Conservation (phyloP, 2,888 invertebrate species). For the Hoplodrina ambigua region DNA sequence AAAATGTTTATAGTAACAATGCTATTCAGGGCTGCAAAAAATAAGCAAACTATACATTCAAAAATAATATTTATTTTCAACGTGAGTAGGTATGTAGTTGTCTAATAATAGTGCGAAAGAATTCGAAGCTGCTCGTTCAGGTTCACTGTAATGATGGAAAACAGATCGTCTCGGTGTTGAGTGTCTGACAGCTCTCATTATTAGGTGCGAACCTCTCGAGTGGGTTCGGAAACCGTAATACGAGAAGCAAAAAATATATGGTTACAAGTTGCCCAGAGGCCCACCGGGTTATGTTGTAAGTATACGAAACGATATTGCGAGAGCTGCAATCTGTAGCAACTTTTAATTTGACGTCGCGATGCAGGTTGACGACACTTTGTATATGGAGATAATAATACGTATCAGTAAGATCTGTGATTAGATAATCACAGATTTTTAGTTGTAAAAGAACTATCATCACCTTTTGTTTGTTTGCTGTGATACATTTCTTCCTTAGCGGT, state of each 20-base stretch:
- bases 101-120: constrained; percentile 74
- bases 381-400: constrained; percentile 6
- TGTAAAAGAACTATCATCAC: no score
- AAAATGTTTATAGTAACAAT: constrained; percentile 19
- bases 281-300: constrained; percentile 51
- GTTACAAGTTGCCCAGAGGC: constrained; percentile 54
- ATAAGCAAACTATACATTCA: constrained; percentile 14
- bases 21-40: constrained; percentile 31
- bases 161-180: constrained; percentile 77
- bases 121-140: constrained; percentile 66
- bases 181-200: constrained; percentile 74
- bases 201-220: constrained; percentile 73
- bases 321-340: constrained; percentile 36
- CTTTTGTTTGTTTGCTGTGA: neutral
- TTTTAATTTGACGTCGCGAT: constrained; percentile 32
- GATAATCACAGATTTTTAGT: no score
- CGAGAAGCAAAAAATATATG: constrained; percentile 60
- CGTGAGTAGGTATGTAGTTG: constrained; percentile 25
- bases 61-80: constrained; percentile 60
- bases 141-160: constrained; percentile 73
- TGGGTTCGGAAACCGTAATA: constrained; percentile 59
- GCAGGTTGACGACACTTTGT: constrained; percentile 23
- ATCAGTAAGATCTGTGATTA: neutral
- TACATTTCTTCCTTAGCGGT: no score
- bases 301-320: constrained; percentile 42